Percentiles rank a stretch among this genome's conserved stretches.
Evolutionary conservation across 1,140 invertebrate genomes (phyloP).

Genomic region (Vollenhovia emeryi): DNA sequence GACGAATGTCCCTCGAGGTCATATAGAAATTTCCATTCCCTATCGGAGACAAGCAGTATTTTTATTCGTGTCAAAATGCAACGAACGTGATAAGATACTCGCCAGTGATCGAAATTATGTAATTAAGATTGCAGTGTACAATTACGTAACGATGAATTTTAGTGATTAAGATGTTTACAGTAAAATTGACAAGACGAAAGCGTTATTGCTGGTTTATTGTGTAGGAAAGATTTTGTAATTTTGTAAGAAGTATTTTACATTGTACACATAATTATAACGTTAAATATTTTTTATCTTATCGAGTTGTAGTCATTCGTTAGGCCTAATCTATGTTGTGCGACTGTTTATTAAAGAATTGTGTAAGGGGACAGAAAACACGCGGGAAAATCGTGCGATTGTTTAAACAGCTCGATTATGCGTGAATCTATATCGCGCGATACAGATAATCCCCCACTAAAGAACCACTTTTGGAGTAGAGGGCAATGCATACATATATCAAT

Average conservation of each 20-base stretch:
- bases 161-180: conserved; percentile 11
- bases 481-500: conserved; percentile 12
- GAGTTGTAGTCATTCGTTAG: too few species aligned
- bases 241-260: conserved; percentile 17
- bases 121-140: background rate
- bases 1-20: background rate
- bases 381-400: background rate
- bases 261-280: conserved; percentile 20
- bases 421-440: background rate
- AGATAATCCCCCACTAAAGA: conserved; percentile 29
- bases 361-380: background rate
- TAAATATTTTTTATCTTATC: conserved; percentile 16
- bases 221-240: conserved; percentile 7
- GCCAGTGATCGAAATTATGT: background rate
- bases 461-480: conserved; percentile 7
- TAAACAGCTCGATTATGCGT: background rate
- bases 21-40: conserved; percentile 40
- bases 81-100: conserved; percentile 16
- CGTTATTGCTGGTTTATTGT: background rate
- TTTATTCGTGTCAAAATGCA: conserved; percentile 15
- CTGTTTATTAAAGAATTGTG: background rate
- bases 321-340: background rate
- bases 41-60: conserved; percentile 30
- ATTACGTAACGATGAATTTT: conserved; percentile 18
- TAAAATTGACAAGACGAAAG: background rate